Evolutionary conservation across 2,113 vertebrate genomes (phyloP).

Genomic region (Trinectes maculatus): DNA sequence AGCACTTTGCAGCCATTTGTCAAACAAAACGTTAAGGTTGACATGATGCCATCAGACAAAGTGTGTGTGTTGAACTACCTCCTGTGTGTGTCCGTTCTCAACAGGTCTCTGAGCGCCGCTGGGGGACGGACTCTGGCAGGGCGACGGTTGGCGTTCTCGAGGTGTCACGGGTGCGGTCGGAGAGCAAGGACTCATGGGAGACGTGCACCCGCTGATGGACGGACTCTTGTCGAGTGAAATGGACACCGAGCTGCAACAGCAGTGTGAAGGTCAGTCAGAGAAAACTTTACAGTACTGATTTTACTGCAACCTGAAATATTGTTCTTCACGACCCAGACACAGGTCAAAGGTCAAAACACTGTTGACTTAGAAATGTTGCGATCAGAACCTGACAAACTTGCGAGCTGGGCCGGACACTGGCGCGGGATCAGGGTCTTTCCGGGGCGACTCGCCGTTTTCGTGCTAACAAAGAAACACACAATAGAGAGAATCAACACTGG

Average conservation of each 20-base stretch:
- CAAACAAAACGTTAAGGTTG: conserved; percentile 22
- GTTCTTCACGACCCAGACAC: too few species aligned
- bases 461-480: conserved; percentile 56
- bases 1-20: conserved; percentile 5
- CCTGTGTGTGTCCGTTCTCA: conserved; percentile 60
- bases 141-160: conserved; percentile 35
- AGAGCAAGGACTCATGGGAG: conserved; percentile 69
- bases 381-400: conserved; percentile 85
- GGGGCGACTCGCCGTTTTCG: conserved; percentile 46
- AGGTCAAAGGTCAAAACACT: conserved; percentile 14
- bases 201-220: conserved; percentile 51
- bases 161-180: conserved; percentile 33
- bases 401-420: conserved; percentile 34
- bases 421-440: conserved; percentile 42
- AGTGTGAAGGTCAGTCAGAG: conserved; percentile 13
- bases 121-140: conserved; percentile 52
- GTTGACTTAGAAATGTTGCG: background rate
- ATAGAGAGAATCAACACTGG: conserved; percentile 19
- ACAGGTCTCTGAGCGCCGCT: conserved; percentile 35
- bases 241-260: conserved; percentile 76
- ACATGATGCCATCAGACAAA: background rate
- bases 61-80: conserved; percentile 48
- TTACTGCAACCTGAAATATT: too few species aligned
- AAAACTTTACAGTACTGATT: too few species aligned
- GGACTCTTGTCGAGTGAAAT: conserved; percentile 78